These are phyloP conservation scores for Calonectris borealis DNA, from an alignment of 2,113 vertebrate genomes.

Conservation along the genomic window DNA sequence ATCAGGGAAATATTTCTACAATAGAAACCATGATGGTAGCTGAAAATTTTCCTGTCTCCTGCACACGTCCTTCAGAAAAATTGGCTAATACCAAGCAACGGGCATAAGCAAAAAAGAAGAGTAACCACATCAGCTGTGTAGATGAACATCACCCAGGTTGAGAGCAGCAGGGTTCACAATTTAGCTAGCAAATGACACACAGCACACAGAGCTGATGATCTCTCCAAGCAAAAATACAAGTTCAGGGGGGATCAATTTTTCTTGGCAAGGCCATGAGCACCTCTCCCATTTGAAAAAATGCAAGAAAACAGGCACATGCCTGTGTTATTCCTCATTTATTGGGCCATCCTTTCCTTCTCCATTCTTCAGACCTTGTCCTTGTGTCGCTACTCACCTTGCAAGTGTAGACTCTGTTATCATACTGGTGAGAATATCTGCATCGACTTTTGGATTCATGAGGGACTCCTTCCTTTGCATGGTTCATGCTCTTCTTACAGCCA, in stretches of 20 bases:
- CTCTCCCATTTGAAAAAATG: background rate
- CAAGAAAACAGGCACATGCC: background rate
- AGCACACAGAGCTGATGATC: background rate
- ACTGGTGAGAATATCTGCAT: conserved; percentile 93
- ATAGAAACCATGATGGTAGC: background rate
- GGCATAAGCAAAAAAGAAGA: background rate
- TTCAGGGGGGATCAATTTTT: background rate
- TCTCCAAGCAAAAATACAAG: background rate
- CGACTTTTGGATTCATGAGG: conserved; percentile 91
- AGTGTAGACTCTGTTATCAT: conserved; percentile 95
- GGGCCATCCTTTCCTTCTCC: background rate
- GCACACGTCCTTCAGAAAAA: background rate
- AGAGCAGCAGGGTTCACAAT: background rate
- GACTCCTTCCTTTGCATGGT: conserved; percentile 91
- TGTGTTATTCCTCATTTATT: background rate
- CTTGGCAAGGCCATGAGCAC: background rate
- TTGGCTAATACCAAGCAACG: background rate
- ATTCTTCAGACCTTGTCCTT: background rate
- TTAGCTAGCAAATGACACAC: background rate
- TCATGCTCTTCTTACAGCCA: conserved; percentile 98
- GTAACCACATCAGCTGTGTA: background rate
- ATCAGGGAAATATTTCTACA: background rate
- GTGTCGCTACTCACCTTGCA: conserved; percentile 84
- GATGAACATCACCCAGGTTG: background rate
- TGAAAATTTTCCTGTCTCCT: background rate